A percentile compares a stretch with the other conserved stretches of the same genome.
Conservation (phyloP, 35 echinoderm and acorn worm species). For the Chiridota heheva region DNA sequence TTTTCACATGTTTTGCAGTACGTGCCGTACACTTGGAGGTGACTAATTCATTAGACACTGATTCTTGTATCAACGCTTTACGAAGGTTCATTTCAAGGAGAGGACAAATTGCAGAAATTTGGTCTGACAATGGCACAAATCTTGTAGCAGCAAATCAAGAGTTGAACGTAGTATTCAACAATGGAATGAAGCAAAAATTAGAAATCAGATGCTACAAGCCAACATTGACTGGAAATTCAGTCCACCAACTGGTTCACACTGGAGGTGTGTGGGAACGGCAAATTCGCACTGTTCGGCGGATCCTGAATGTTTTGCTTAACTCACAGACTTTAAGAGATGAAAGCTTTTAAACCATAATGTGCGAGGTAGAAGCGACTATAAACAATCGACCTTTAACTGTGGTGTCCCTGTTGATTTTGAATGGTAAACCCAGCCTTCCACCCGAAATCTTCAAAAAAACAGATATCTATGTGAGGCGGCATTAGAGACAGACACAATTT, state of each 20-base stretch:
- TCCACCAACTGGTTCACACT: conserved; percentile 42
- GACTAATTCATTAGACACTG: conserved; percentile 40
- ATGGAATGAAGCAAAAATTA: background rate
- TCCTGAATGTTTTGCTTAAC: no score
- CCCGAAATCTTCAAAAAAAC: no score
- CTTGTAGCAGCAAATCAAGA: conserved; percentile 21
- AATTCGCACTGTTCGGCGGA: no score
- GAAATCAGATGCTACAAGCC: background rate
- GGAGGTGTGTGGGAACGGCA: conserved; percentile 49
- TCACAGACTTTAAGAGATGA: no score
- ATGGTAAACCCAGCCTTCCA: no score
- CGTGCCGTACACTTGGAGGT: conserved; percentile 64
- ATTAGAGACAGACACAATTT: no score
- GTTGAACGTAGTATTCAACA: background rate
- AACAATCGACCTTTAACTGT: no score
- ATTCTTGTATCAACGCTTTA: conserved; percentile 60
- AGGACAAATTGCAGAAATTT: conserved; percentile 21
- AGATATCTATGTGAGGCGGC: no score
- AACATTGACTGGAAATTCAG: conserved; percentile 43
- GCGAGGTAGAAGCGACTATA: no score
- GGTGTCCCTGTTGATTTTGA: no score
- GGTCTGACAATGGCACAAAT: conserved; percentile 49
- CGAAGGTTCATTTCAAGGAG: conserved; percentile 37
- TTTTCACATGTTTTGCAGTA: conserved; percentile 52
- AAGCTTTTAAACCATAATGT: no score